phyloP scores from a whole-genome alignment of 2,888 invertebrate genomes.

The Drosophila pullipes region DNA sequence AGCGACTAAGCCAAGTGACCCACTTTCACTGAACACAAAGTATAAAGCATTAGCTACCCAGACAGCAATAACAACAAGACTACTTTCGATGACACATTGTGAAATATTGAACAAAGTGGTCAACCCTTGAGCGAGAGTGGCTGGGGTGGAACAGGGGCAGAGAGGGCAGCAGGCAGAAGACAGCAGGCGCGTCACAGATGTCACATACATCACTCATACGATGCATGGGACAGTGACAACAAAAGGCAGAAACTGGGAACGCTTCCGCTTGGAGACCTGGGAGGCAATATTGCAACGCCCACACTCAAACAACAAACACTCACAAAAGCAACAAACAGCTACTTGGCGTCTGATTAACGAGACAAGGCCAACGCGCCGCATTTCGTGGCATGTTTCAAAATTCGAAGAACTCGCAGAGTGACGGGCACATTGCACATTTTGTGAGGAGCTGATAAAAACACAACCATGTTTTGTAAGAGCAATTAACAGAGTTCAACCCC shows the following conservation, averaged over 20 bases:
- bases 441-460: constrained; percentile 44
- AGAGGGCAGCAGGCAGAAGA: background rate
- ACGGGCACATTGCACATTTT: constrained; percentile 37
- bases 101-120: constrained; percentile 60
- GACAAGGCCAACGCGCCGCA: constrained; percentile 59
- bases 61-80: constrained; percentile 29
- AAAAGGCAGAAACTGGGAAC: constrained; percentile 35
- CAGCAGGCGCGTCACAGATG: constrained; percentile 40
- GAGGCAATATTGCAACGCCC: constrained; percentile 32
- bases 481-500: constrained; percentile 41
- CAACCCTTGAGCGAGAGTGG: constrained; percentile 53
- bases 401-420: constrained; percentile 44
- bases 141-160: background rate
- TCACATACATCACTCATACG: constrained; percentile 71
- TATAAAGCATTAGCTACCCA: constrained; percentile 32
- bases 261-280: constrained; percentile 52
- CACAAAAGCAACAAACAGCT: constrained; percentile 16
- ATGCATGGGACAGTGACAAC: constrained; percentile 48
- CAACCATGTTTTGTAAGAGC: constrained; percentile 37
- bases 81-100: constrained; percentile 58
- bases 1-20: constrained; percentile 48
- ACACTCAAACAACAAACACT: constrained; percentile 20
- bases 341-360: constrained; percentile 58
- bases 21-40: constrained; percentile 68
- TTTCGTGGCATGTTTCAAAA: constrained; percentile 60